Evolutionary conservation across 2,113 vertebrate genomes (phyloP).

Genomic region (Eonycteris spelaea): DNA sequence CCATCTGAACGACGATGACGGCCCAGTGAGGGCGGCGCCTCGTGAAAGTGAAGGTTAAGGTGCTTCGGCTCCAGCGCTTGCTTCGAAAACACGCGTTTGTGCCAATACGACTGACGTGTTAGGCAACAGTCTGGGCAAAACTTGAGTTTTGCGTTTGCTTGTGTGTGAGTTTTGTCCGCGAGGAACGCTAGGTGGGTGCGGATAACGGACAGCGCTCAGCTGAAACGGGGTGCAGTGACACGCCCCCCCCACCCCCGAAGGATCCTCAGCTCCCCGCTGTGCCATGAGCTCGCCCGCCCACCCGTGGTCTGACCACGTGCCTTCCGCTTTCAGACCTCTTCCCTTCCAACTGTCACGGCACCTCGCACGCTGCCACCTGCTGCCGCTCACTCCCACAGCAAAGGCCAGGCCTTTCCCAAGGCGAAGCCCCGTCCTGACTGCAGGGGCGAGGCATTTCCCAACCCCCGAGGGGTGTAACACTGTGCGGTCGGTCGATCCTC

Average conservation of each 20-base stretch:
- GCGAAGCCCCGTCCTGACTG: rapidly evolving
- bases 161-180: neutral
- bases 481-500: rapidly evolving
- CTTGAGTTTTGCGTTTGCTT: neutral
- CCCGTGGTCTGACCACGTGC: neutral
- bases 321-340: neutral
- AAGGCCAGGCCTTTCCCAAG: neutral
- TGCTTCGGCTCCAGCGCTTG: neutral
- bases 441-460: rapidly evolving
- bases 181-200: neutral
- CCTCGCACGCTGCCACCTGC: neutral
- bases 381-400: neutral
- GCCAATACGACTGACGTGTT: rapidly evolving
- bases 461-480: rapidly evolving
- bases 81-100: neutral
- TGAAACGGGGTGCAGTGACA: rapidly evolving
- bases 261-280: rapidly evolving
- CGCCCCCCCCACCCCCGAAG: rapidly evolving
- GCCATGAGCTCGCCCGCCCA: neutral
- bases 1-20: rapidly evolving
- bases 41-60: neutral
- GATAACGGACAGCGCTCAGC: neutral
- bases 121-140: rapidly evolving
- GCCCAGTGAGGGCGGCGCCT: rapidly evolving
- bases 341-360: neutral